Percentiles rank a stretch among this genome's conserved stretches.
Conservation (phyloP, 2,888 invertebrate genomes). For the Lasioglossum calceatum region DNA sequence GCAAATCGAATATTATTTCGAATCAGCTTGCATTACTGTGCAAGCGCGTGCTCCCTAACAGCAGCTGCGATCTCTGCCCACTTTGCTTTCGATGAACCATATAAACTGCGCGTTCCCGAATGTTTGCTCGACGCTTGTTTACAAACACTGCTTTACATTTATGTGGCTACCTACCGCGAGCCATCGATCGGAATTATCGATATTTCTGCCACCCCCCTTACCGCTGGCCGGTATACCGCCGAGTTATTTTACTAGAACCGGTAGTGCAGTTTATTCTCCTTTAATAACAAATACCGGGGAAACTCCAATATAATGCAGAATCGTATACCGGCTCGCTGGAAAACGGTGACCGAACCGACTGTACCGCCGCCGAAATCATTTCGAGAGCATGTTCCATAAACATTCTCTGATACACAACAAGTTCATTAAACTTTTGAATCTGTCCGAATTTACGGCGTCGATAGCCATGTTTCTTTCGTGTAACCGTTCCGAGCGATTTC, state of each 20-base stretch:
- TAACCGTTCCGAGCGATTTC: neutral
- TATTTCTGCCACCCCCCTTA: constrained; percentile 23
- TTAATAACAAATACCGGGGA: neutral
- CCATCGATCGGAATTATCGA: constrained; percentile 56
- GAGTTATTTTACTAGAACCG: constrained; percentile 15
- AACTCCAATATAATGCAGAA: neutral
- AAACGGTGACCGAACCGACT: neutral
- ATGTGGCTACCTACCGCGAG: constrained; percentile 29
- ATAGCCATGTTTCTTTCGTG: neutral
- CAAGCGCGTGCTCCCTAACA: constrained; percentile 40
- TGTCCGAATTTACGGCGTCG: neutral
- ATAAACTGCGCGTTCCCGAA: constrained; percentile 50
- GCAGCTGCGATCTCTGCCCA: constrained; percentile 37
- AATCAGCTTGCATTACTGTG: constrained; percentile 55
- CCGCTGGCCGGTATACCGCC: neutral
- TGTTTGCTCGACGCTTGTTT: constrained; percentile 63
- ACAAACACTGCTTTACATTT: constrained; percentile 67
- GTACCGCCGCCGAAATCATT: neutral
- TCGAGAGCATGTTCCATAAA: neutral
- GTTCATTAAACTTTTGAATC: neutral
- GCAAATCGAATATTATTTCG: constrained; percentile 66
- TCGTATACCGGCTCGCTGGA: neutral
- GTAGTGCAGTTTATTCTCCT: constrained; percentile 4
- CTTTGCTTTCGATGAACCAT: constrained; percentile 64
- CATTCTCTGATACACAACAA: neutral